These are phyloP conservation scores for Camponotus floridanus DNA, from an alignment of 1,140 invertebrate genomes.

Conservation along the genomic window DNA sequence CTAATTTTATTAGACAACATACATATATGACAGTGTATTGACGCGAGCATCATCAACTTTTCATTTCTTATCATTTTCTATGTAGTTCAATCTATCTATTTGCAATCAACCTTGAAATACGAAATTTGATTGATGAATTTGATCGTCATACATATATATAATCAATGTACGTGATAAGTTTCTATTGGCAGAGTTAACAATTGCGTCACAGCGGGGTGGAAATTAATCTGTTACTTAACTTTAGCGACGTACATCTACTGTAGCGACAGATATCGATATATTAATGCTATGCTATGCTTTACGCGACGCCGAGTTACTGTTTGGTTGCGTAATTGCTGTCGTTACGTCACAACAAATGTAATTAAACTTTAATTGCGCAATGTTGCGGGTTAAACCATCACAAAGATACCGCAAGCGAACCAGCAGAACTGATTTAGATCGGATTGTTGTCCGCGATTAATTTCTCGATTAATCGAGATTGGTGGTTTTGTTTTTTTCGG, in stretches of 20 bases:
- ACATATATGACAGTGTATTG: not conserved
- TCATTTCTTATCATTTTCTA: constrained; percentile 26
- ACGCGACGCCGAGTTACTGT: not conserved
- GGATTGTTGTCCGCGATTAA: constrained; percentile 18
- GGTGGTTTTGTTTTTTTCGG: not conserved
- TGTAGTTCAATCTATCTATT: constrained; percentile 21
- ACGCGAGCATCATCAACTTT: constrained; percentile 12
- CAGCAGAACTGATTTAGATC: constrained; percentile 27
- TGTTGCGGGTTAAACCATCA: constrained; percentile 19
- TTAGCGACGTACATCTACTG: not conserved
- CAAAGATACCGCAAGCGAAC: constrained; percentile 34
- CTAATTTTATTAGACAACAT: constrained; percentile 7
- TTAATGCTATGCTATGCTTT: not conserved
- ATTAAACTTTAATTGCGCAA: constrained; percentile 55
- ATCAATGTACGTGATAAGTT: constrained; percentile 11
- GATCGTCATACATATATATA: not conserved
- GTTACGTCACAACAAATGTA: constrained; percentile 36
- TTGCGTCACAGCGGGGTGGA: not conserved
- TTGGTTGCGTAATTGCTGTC: constrained; percentile 9
- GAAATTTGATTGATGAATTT: not conserved
- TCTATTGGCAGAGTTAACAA: constrained; percentile 7
- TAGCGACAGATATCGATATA: not conserved
- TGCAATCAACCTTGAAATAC: not conserved
- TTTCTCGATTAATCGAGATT: constrained; percentile 20
- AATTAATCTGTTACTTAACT: constrained; percentile 18